Evolutionary conservation across 2,888 invertebrate genomes (phyloP).

Genomic region (Ariolimax columbianus): DNA sequence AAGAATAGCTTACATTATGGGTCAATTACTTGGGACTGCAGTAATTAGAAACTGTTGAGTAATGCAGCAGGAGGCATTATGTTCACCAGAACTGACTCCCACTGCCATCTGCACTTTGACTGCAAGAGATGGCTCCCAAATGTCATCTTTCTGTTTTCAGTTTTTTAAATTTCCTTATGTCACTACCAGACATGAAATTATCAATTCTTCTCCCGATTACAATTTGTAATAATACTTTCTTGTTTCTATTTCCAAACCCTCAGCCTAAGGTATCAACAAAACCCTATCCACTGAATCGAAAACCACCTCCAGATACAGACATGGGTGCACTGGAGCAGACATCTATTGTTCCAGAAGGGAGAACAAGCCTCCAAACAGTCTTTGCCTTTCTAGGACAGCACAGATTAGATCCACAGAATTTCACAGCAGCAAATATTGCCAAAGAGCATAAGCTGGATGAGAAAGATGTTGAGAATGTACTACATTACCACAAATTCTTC

Average conservation of each 20-base stretch:
- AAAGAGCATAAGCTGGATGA: slow-evolving; percentile 20
- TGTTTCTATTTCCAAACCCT: background rate
- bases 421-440: slow-evolving; percentile 34
- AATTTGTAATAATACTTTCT: background rate
- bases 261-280: background rate
- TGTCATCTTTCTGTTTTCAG: too few species aligned
- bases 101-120: too few species aligned
- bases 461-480: slow-evolving; percentile 29
- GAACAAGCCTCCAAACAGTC: slow-evolving; percentile 29
- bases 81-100: too few species aligned
- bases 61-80: too few species aligned
- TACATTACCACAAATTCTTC: slow-evolving; percentile 33
- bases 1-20: too few species aligned
- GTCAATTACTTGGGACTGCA: too few species aligned
- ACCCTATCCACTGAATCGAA: slow-evolving; percentile 17
- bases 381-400: slow-evolving; percentile 17
- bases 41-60: too few species aligned
- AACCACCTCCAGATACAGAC: slow-evolving; percentile 15
- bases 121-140: too few species aligned
- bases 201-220: background rate
- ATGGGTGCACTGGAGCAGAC: slow-evolving; percentile 38
- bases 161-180: too few species aligned
- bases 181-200: background rate
- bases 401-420: background rate
- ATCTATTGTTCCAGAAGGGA: slow-evolving; percentile 32